Base-by-base conservation (phyloP, 1,140 invertebrate genomes). In the Daktulosphaira vitifoliae region DNA sequence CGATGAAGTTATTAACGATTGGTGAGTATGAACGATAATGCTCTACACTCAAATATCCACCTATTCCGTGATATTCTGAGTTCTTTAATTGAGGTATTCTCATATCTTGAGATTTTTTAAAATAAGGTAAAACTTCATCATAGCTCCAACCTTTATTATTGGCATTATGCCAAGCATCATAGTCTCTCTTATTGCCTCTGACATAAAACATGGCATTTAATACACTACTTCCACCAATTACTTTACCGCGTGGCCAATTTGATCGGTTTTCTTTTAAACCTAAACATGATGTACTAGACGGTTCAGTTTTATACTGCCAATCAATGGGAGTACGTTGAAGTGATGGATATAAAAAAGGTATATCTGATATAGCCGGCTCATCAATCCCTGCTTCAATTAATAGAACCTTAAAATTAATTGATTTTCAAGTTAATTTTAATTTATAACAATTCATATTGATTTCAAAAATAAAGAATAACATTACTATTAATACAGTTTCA, bases 171-270 rank as follows among this genome's bases (percentile, higher is more conserved):
- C 90, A 96, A 15, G 80, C 73, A 71, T 96, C 87, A 71, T 93
- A 96, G 75, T 95, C 91, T 3, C 74, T 76, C 38, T 79, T 81
- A 75, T 95, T 91, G 0, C 92, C 92, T 29, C 92, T 76, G 0
- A 92, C 81, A 69, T 93, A 95, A 38, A 92, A 78, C 90, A 95
- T 93, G 3, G 87, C 90, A 72, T 95, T 95, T 13, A 94, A 74
- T 3, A 84, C 82, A 69, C 87, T 90, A 2, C 82, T 85, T 2
- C 93, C 92, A 9, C 92, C 92, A 4, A 91, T 68, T 0, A 70
- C 69, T 70, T 78, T 82, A 2, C 84, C 84, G 52, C 81, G 73
- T 0, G 82, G 81, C 77, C 81, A 79, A 33, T 75, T 78, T 68
- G 82, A 84, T 33, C 75, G 72, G 2, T 54, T 65, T 1, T 68